Evolutionary conservation across 2,797 vertebrate genomes (phyloP).

Genomic region (Synaphobranchus kaupii): DNA sequence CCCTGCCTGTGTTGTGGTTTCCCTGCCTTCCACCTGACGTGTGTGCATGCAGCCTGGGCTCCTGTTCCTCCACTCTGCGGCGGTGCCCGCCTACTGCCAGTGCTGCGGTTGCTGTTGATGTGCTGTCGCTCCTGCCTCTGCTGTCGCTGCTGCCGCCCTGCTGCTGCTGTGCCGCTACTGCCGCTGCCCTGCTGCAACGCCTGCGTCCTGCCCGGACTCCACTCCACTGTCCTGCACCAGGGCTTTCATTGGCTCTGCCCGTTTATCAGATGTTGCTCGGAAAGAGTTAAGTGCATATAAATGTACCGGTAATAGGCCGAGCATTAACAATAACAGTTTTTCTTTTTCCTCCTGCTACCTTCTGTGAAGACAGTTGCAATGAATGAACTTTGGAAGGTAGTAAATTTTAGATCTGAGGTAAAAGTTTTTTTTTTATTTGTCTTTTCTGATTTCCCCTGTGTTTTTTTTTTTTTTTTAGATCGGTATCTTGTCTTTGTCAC

Average conservation of each 20-base stretch:
- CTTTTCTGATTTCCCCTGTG: conserved; percentile 10
- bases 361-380: background rate
- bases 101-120: no score
- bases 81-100: no score
- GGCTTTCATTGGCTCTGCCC: conserved; percentile 42
- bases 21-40: no score
- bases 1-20: no score
- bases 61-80: no score
- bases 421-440: background rate
- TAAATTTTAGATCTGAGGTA: conserved; percentile 23
- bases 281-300: conserved; percentile 46
- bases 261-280: conserved; percentile 42
- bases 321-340: conserved; percentile 23
- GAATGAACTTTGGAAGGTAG: conserved; percentile 26
- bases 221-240: no score
- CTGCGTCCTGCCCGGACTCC: no score
- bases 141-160: no score
- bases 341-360: background rate
- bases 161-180: no score
- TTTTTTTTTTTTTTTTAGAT: background rate
- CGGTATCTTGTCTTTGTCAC: conserved; percentile 17
- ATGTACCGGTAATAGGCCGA: conserved; percentile 32
- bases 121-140: no score
- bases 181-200: no score
- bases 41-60: no score